Conservation (phyloP, 1,140 invertebrate genomes). For the Eupristina koningsbergeri region DNA sequence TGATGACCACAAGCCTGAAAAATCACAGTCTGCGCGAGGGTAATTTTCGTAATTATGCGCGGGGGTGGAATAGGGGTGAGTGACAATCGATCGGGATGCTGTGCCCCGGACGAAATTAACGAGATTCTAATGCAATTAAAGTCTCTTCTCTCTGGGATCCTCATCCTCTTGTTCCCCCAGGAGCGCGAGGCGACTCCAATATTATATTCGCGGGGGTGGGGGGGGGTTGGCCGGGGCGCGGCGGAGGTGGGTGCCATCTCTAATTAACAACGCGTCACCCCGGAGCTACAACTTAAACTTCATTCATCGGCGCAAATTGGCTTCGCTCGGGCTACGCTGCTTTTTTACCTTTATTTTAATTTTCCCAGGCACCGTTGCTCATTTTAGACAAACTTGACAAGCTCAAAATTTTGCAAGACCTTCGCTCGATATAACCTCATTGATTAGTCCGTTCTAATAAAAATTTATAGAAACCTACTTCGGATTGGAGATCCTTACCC, state of each 20-base stretch:
- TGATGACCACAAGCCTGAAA: neutral
- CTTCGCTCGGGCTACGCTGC: neutral
- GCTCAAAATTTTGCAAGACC: neutral
- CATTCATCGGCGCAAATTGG: conserved; percentile 44
- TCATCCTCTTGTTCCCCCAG: conserved; percentile 9
- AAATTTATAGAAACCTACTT: neutral
- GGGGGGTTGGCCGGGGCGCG: neutral
- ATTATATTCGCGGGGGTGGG: conserved; percentile 12
- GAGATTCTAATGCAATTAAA: conserved; percentile 61
- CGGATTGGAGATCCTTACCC: neutral
- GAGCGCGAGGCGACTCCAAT: conserved; percentile 5
- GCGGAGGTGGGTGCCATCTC: neutral
- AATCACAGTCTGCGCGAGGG: neutral
- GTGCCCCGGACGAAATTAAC: conserved; percentile 54
- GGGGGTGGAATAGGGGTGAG: neutral
- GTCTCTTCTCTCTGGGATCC: conserved; percentile 40
- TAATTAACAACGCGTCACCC: conserved; percentile 45
- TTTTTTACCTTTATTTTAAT: neutral
- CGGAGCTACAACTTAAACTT: conserved; percentile 35
- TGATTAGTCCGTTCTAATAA: neutral
- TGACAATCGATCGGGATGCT: conserved; percentile 55
- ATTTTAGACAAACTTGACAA: neutral
- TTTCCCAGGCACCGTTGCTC: neutral
- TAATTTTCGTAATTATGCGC: conserved; percentile 25
- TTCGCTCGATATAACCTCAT: neutral